Base-by-base conservation (phyloP, 2,113 vertebrate species). In the Oenanthe melanoleuca region DNA sequence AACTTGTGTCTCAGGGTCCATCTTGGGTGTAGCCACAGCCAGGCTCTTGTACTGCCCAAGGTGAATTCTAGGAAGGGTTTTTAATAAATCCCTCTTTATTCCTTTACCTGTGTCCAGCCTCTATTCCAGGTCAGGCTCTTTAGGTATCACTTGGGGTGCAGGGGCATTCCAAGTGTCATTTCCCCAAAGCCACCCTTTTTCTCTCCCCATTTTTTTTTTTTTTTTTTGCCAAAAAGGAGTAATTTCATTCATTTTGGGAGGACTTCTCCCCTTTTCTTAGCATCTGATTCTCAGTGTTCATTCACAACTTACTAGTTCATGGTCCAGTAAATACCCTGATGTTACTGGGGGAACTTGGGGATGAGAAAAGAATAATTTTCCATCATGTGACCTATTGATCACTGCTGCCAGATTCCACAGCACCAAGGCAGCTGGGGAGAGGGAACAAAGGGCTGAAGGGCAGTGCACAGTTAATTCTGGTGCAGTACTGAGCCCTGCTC, bases 211-310 rank as follows among this genome's bases (percentile, higher is more conserved):
- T n/a, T 57, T 57, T 42, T 42, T 16, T 42, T 15, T 63, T 61
- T 45, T 63, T 61, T 61, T 56, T 65, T 73, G 33, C 21, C 29
- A 7, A 9, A 53, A 69, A 69, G 9, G 37, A 86, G 6, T 5
- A 40, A 69, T 34, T 74, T 37, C 17, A n/a, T 61, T 20, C 0
- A 1, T 65, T 78, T 8, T 28, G 38, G 25, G 47, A 78, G 20
- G 33, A 6, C 5, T 61, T 53, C 18, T 63, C 25, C 42, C 10
- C 28, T 55, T 83, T 59, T 15, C 44, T 69, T n/a, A 57, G 57
- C 14, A 2, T 26, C 40, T n/a, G 28, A 31, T 73, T 31, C 44
- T 40, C 15, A 1, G 0, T 0, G 0, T 71, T 90, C 31, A 6
- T 69, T 64, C 65, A 9, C 31, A 52, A 15, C 25, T 75, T 37